These are phyloP conservation scores for Orientallactaga bullata DNA, from an alignment of 2,113 vertebrate genomes.

Conservation along the genomic window DNA sequence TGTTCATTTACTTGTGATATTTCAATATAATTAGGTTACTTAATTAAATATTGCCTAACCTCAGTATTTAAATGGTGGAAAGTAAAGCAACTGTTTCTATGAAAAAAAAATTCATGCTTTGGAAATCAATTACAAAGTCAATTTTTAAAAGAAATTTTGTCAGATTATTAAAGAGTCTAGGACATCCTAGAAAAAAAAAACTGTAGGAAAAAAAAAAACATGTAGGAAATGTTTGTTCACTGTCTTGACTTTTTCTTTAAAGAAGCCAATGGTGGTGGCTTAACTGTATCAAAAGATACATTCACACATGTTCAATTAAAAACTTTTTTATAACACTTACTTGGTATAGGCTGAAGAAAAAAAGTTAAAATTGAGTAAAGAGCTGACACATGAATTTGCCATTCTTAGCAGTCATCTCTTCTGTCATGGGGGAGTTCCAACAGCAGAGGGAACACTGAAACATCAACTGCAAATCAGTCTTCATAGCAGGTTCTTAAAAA, in stretches of 20 bases:
- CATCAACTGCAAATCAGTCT: not conserved
- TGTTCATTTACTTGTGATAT: not conserved
- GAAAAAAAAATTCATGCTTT: conserved; percentile 43
- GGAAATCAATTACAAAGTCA: not conserved
- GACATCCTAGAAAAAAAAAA: conserved; percentile 27
- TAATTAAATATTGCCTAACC: conserved; percentile 44
- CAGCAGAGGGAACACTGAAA: conserved; percentile 39
- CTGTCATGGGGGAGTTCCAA: not conserved
- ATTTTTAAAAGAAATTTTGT: too few species aligned
- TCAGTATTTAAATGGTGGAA: not conserved
- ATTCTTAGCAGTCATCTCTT: not conserved
- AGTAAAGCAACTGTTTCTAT: conserved; percentile 19
- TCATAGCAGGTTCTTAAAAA: conserved; percentile 40
- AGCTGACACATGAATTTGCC: not conserved
- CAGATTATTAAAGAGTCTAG: conserved; percentile 34
- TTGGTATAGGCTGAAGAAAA: not conserved
- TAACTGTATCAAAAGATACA: too few species aligned
- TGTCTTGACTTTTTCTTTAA: too few species aligned
- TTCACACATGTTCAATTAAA: too few species aligned
- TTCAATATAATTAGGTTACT: conserved; percentile 18
- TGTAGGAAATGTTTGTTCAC: too few species aligned
- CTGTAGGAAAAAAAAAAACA: too few species aligned
- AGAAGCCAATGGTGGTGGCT: too few species aligned
- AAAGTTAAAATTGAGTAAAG: not conserved
- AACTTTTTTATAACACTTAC: not conserved